Conservation (phyloP, 2,113 vertebrate species). For the Erinaceus europaeus region DNA sequence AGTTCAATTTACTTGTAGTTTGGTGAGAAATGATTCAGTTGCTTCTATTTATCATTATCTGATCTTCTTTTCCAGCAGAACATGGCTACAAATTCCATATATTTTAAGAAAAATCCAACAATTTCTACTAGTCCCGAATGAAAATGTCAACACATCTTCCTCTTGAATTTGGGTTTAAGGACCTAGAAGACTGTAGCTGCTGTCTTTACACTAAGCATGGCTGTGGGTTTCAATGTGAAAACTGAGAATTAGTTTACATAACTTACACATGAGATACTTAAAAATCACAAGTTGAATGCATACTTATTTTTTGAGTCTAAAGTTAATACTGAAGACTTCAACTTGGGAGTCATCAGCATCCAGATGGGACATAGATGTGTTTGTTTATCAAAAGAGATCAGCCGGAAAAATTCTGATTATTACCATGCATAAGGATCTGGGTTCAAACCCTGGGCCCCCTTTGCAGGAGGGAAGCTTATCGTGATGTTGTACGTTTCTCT, state of each 20-base stretch:
- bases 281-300: neutral
- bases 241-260: neutral
- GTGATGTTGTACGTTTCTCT: no score
- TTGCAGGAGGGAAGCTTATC: no score
- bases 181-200: neutral
- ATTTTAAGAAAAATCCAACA: conserved; percentile 9
- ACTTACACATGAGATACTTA: neutral
- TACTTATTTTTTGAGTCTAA: neutral
- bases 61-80: no score
- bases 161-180: neutral
- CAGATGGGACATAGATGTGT: neutral
- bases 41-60: no score
- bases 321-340: neutral
- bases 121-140: neutral
- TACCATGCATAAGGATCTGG: no score
- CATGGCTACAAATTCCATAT: neutral
- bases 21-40: no score
- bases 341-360: neutral
- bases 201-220: neutral
- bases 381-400: neutral
- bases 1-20: no score
- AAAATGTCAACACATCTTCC: neutral
- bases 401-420: no score
- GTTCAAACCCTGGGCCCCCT: no score
- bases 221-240: neutral